Evolutionary conservation across 1,140 invertebrate species (phyloP).

Genomic region (Drosophila triauraria): DNA sequence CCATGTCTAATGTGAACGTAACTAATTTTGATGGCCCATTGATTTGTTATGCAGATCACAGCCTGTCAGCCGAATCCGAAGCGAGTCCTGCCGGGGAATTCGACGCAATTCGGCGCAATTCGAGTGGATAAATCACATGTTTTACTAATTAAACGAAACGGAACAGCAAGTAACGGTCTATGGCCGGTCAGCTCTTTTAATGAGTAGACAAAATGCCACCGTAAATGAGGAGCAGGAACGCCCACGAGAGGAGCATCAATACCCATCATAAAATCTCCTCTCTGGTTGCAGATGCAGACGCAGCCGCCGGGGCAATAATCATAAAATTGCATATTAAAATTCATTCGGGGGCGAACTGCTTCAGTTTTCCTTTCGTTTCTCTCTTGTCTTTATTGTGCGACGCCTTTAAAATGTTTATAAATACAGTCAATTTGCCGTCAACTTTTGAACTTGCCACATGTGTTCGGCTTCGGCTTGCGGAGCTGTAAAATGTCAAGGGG

Average conservation of each 20-base stretch:
- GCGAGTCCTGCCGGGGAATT: slow-evolving; percentile 21
- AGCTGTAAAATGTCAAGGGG: slow-evolving; percentile 66
- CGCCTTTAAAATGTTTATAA: slow-evolving; percentile 78
- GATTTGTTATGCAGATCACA: slow-evolving; percentile 57
- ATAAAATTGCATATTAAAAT: slow-evolving; percentile 79
- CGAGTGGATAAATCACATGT: slow-evolving; percentile 67
- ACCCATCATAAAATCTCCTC: slow-evolving; percentile 51
- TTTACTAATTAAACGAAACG: slow-evolving; percentile 68
- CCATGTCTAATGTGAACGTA: slow-evolving; percentile 42
- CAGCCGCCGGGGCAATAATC: slow-evolving; percentile 57
- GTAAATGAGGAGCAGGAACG: slow-evolving; percentile 54
- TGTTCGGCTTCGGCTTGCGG: slow-evolving; percentile 62
- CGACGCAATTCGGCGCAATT: slow-evolving; percentile 17
- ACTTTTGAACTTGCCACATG: slow-evolving; percentile 82
- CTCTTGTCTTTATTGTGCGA: slow-evolving; percentile 51
- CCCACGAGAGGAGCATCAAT: slow-evolving; percentile 24
- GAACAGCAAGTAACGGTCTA: slow-evolving; percentile 57
- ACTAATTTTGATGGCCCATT: slow-evolving; percentile 64
- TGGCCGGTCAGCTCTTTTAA: slow-evolving; percentile 53
- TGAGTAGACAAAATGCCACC: slow-evolving; percentile 63
- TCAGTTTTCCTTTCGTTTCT: slow-evolving; percentile 25
- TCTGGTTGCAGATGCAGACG: slow-evolving; percentile 37
- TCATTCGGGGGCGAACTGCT: slow-evolving; percentile 55
- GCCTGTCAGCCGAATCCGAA: not conserved
- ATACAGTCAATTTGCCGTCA: slow-evolving; percentile 82